These are phyloP conservation scores for Adoxophyes honmai DNA, from an alignment of 1,140 invertebrate genomes.

Conservation along the genomic window DNA sequence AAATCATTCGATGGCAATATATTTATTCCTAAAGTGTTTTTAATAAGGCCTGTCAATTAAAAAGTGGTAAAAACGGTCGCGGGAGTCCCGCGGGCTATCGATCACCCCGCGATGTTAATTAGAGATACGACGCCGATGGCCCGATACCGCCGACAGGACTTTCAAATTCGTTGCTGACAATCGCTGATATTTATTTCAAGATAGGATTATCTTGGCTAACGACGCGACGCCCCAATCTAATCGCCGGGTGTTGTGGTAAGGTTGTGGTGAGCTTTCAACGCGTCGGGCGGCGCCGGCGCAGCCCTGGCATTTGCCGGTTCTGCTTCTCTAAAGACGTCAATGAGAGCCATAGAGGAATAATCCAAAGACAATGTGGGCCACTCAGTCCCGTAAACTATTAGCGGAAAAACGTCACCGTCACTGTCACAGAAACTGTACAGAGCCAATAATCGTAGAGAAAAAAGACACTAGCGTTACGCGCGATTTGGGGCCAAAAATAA, in stretches of 20 bases:
- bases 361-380: too few relatives aligned
- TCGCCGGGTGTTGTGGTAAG: background rate
- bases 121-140: conserved; percentile 32
- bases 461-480: too few relatives aligned
- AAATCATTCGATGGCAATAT: conserved; percentile 2
- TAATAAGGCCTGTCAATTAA: conserved; percentile 16
- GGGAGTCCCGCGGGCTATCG: conserved; percentile 21
- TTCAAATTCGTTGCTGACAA: conserved; percentile 45
- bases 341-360: too few relatives aligned
- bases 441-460: too few relatives aligned
- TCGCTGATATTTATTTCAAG: conserved; percentile 29
- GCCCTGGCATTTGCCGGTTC: conserved; percentile 4
- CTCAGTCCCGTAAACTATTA: too few relatives aligned
- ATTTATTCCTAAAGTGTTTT: conserved; percentile 14
- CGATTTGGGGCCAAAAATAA: too few relatives aligned
- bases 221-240: conserved; percentile 19
- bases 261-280: background rate
- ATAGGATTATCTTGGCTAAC: conserved; percentile 23
- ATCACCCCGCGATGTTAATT: conserved; percentile 41
- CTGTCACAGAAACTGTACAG: too few relatives aligned
- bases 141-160: conserved; percentile 29
- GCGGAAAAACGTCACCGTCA: too few relatives aligned
- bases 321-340: too few relatives aligned
- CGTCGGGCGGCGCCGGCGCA: background rate
- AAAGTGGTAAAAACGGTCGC: conserved; percentile 17